Evolutionary conservation across 2,888 invertebrate genomes (phyloP), one percentile per base, ranked within the genome.

Genomic region (Drosophila nr. medialis): DNA sequence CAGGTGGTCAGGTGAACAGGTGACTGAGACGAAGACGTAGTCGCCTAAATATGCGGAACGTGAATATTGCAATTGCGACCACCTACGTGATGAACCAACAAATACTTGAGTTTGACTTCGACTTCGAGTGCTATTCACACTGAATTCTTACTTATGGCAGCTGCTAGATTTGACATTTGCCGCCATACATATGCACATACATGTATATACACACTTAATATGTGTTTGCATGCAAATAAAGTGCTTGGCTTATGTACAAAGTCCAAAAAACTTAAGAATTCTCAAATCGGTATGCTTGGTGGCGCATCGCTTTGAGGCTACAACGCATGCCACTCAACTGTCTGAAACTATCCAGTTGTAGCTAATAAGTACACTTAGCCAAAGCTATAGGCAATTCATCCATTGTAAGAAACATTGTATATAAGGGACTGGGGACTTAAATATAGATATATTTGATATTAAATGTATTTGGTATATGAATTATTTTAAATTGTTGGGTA

Each of bases 131-230:
- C 6, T 36, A 56, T 51, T 68, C 42, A 69, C 42, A 48, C 51
- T 65, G 54, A 74, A 62, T 76, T 75, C 75, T 79, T 64, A 74
- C 56, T 68, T 74, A 68, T 78, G 56, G 32, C 66, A 73, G 63
- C 79, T 64, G 56, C 45, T 56, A 42, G 55, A 75, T 77, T 77
- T 69, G 65, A 70, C 70, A 77, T 80, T 80, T 77, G 76, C 80
- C 71, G 76, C 76, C 75, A 75, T 24, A 65, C n/a, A 65, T 2
- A 45, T 3, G 13, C 49, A 56, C 27, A 48, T 27, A 42, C 15
- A 34, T 24, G 40, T 15, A 18, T 24, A 24, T 38, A 30, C 40
- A 18, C 18, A 27, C 24, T 38, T 50, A 32, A 62, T 49, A 54
- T 63, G 15, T 42, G 34, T 70, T 63, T 63, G 45, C 30, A 75